Evolutionary conservation across 2,797 vertebrate species (phyloP).

Genomic region (Peromyscus eremicus): DNA sequence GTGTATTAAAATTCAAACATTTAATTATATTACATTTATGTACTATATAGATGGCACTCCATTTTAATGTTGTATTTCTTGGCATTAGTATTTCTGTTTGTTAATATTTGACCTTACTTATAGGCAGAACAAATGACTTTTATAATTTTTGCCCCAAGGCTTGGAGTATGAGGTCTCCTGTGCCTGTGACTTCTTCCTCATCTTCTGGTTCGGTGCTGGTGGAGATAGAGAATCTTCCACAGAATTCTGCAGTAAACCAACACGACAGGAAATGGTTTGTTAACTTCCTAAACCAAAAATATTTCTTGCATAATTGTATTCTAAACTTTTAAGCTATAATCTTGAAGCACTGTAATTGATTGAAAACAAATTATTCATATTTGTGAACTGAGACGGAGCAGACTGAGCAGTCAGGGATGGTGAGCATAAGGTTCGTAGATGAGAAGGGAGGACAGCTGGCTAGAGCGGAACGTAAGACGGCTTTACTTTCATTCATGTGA

Average conservation of each 20-base stretch:
- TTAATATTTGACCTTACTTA: constrained; percentile 37
- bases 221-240: constrained; percentile 94
- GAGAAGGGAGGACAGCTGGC: neutral
- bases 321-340: constrained; percentile 60
- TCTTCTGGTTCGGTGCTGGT: constrained; percentile 90
- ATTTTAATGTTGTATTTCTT: constrained; percentile 41
- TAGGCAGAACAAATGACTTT: constrained; percentile 59
- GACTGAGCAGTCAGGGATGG: neutral
- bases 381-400: constrained; percentile 64
- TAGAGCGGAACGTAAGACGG: neutral
- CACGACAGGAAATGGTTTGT: constrained; percentile 94
- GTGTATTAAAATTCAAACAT: constrained; percentile 12
- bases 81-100: neutral
- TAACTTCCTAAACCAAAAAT: constrained; percentile 75
- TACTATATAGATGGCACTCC: constrained; percentile 6
- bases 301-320: constrained; percentile 74
- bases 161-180: constrained; percentile 87
- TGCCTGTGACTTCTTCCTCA: constrained; percentile 88
- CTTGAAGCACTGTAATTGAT: constrained; percentile 61
- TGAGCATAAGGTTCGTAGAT: neutral
- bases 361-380: constrained; percentile 80
- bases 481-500: neutral
- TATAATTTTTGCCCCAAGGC: constrained; percentile 87
- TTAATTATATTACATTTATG: neutral
- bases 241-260: constrained; percentile 91